A percentile compares a stretch with the other conserved stretches of the same genome.
These are phyloP conservation scores for Rhea americana DNA, from an alignment of 2,113 vertebrate genomes.

Conservation along the genomic window DNA sequence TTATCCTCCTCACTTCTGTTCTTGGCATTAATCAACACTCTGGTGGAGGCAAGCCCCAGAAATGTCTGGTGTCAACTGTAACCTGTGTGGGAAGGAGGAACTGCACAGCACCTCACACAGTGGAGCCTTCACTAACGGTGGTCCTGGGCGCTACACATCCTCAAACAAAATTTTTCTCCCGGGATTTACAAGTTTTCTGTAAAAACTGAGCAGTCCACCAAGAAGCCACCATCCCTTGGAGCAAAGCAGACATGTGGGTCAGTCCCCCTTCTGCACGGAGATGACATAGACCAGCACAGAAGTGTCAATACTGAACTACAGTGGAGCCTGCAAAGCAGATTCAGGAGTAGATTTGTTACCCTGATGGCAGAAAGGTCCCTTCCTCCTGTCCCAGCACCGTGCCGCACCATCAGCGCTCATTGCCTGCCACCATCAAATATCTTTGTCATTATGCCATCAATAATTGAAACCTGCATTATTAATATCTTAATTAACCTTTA, in stretches of 20 bases:
- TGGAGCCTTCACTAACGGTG: neutral
- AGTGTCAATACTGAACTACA: too few relatives aligned
- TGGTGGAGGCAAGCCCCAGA: too few relatives aligned
- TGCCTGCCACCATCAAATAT: neutral
- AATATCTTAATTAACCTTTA: slow-evolving; percentile 46
- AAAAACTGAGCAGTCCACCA: neutral
- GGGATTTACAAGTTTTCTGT: neutral
- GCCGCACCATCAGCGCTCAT: neutral
- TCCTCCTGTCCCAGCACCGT: too few relatives aligned
- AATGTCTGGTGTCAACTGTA: too few relatives aligned
- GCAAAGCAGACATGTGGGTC: neutral
- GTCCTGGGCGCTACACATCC: neutral
- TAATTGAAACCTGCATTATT: slow-evolving; percentile 52
- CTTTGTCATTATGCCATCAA: slow-evolving; percentile 7
- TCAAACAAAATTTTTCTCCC: neutral
- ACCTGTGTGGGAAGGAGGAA: neutral
- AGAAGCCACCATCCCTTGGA: neutral
- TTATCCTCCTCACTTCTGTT: too few relatives aligned
- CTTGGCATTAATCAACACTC: too few relatives aligned
- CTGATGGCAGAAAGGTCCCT: too few relatives aligned
- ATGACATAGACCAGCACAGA: too few relatives aligned
- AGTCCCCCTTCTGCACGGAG: too few relatives aligned
- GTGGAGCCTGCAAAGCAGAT: too few relatives aligned
- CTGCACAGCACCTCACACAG: neutral
- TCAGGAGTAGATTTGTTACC: neutral